These are phyloP conservation scores for Serripes groenlandicus DNA, from an alignment of 2,888 invertebrate genomes.

Conservation along the genomic window DNA sequence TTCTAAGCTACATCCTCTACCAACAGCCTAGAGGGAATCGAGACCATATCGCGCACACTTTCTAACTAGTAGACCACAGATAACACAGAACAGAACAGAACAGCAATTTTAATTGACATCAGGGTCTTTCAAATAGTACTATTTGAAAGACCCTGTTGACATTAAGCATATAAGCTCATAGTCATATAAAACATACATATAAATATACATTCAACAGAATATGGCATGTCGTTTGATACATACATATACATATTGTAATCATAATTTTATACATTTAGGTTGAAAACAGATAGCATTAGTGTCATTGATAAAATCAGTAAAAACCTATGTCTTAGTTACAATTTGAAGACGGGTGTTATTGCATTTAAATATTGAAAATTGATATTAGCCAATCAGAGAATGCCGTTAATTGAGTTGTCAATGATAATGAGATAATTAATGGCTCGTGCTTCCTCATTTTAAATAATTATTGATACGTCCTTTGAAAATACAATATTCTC, in stretches of 20 bases:
- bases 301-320: constrained; percentile 25
- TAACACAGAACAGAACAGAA: too few species aligned
- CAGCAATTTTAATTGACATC: too few species aligned
- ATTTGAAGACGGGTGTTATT: background rate
- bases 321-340: too few species aligned
- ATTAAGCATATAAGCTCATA: too few species aligned
- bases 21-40: background rate
- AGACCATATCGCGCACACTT: constrained; percentile 7
- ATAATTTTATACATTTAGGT: too few species aligned
- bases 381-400: constrained; percentile 3
- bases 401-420: background rate
- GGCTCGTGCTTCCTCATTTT: background rate
- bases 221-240: too few species aligned
- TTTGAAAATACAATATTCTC: background rate
- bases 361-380: background rate
- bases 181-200: too few species aligned
- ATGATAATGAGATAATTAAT: constrained; percentile 15
- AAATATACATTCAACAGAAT: too few species aligned
- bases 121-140: too few species aligned
- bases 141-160: too few species aligned
- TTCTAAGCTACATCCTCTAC: constrained; percentile 18
- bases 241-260: too few species aligned
- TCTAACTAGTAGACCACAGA: constrained; percentile 3
- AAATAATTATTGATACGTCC: background rate
- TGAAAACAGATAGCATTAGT: constrained; percentile 30